These are phyloP conservation scores for Scalopus aquaticus DNA, from an alignment of 2,113 vertebrate genomes.

Conservation along the genomic window DNA sequence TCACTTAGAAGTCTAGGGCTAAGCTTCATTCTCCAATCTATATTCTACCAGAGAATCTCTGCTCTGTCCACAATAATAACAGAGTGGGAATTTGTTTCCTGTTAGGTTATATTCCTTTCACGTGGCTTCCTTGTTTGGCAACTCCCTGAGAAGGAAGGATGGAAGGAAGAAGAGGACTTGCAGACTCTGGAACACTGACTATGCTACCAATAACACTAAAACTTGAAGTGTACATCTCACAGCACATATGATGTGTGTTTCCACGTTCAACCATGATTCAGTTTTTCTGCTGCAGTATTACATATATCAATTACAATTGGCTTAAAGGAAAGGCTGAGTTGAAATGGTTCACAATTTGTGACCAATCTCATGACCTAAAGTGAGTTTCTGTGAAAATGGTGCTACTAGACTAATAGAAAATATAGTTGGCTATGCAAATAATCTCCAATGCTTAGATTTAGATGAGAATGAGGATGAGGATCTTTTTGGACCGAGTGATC, in stretches of 20 bases:
- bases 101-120: not conserved
- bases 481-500: not conserved
- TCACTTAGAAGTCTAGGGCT: not conserved
- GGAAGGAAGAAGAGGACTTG: not conserved
- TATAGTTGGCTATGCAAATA: not conserved
- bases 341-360: not conserved
- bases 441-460: not conserved
- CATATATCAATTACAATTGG: not conserved
- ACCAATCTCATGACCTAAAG: not conserved
- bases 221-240: not conserved
- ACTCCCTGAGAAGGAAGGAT: not conserved
- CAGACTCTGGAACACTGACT: not conserved
- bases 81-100: not conserved
- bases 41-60: not conserved
- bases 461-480: constrained; percentile 18
- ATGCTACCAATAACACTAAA: not conserved
- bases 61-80: not conserved
- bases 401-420: constrained; percentile 19
- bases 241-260: not conserved
- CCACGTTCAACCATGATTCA: not conserved
- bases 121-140: not conserved
- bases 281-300: not conserved
- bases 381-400: constrained; percentile 23
- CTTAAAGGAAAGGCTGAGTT: constrained; percentile 24
- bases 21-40: not conserved